Conservation (phyloP, 2,113 vertebrate species). For the Phaetusa simplex region DNA sequence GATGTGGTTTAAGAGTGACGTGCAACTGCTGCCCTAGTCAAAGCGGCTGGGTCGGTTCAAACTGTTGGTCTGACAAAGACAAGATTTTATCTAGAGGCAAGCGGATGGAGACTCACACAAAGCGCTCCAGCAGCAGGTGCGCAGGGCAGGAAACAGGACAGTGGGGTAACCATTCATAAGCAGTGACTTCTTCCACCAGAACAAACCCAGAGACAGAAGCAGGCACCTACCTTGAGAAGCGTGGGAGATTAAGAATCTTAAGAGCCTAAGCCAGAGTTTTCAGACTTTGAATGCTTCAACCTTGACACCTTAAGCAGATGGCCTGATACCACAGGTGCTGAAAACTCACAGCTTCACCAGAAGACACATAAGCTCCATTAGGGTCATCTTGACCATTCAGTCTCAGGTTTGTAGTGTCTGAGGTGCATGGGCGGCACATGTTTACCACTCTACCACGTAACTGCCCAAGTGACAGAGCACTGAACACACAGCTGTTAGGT, state of each 20-base stretch:
- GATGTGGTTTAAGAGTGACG: not conserved
- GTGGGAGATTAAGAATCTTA: not conserved
- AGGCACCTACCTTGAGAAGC: not conserved
- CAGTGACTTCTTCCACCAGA: not conserved
- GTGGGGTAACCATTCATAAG: not conserved
- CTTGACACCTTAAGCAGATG: not conserved
- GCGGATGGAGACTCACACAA: accelerated
- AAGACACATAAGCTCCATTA: not conserved
- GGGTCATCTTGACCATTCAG: not conserved
- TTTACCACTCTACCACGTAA: not conserved
- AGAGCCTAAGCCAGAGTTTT: not conserved
- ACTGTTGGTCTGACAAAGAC: not conserved
- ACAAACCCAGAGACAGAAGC: not conserved
- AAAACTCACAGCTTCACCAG: not conserved
- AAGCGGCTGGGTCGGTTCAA: not conserved
- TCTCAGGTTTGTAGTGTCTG: not conserved
- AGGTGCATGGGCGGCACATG: not conserved
- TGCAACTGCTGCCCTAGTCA: not conserved
- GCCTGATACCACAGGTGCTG: not conserved
- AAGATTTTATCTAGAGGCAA: not conserved
- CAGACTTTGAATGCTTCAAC: not conserved
- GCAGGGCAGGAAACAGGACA: not conserved
- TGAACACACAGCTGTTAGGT: not conserved
- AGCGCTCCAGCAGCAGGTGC: not conserved
- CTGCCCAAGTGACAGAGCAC: not conserved